Evolutionary conservation across 2,113 vertebrate genomes (phyloP).

Genomic region (Balaeniceps rex): DNA sequence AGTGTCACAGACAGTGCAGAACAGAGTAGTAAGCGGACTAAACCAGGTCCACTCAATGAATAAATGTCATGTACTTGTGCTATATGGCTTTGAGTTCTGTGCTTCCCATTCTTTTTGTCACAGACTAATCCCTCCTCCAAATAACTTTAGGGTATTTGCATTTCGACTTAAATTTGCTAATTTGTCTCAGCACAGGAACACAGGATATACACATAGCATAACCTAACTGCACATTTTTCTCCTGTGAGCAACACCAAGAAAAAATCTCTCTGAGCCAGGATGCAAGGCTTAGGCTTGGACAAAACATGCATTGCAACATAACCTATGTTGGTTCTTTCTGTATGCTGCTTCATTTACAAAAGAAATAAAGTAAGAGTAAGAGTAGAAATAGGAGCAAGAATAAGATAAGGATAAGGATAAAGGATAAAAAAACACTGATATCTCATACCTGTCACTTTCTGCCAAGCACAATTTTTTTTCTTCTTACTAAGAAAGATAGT

Average conservation of each 20-base stretch:
- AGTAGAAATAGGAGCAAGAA: background rate
- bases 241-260: background rate
- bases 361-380: background rate
- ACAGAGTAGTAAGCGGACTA: background rate
- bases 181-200: background rate
- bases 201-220: background rate
- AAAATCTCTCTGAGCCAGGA: background rate
- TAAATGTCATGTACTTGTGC: rapidly evolving
- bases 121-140: background rate
- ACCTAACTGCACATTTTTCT: background rate
- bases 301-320: background rate
- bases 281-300: background rate
- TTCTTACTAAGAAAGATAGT: background rate
- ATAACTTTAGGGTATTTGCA: background rate
- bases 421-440: background rate
- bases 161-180: background rate
- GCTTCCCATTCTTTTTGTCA: background rate
- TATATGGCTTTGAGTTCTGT: background rate
- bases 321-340: background rate
- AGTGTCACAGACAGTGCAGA: background rate
- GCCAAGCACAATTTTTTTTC: background rate
- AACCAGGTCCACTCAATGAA: background rate
- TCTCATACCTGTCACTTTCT: background rate
- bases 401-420: background rate
- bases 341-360: background rate